phyloP scores from a whole-genome alignment of 2,797 vertebrate species.

The Silurus aristotelis region DNA sequence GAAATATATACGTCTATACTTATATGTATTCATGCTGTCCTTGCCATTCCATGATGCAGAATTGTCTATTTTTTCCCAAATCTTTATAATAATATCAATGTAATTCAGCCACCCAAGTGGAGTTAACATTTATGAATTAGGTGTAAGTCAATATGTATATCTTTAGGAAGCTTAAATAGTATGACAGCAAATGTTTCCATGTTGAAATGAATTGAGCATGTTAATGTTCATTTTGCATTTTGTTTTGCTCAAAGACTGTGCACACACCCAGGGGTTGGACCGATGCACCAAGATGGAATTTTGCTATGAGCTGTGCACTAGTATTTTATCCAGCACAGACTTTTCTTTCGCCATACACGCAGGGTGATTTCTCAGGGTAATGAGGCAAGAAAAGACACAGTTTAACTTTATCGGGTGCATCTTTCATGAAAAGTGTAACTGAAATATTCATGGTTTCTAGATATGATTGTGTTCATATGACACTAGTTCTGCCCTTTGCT shows the following conservation, averaged over 20 bases:
- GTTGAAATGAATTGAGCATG: not conserved
- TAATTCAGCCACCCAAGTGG: not conserved
- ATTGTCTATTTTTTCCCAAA: not conserved
- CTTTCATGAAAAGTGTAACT: not conserved
- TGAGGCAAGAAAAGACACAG: not conserved
- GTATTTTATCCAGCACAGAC: not conserved
- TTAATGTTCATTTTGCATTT: not conserved
- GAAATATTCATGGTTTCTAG: not conserved
- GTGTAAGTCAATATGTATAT: not conserved
- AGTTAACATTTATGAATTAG: not conserved
- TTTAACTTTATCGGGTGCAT: not conserved
- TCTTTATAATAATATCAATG: not conserved
- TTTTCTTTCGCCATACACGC: not conserved
- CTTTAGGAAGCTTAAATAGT: not conserved
- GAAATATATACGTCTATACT: not conserved
- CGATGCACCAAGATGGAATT: conserved; percentile 16
- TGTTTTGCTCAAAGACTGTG: not conserved
- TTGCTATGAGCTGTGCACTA: not conserved
- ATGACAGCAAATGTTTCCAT: not conserved
- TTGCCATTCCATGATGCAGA: no score
- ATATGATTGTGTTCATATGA: not conserved
- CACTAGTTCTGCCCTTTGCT: not conserved
- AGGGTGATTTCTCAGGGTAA: not conserved
- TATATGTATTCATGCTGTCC: no score
- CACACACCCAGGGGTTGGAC: conserved; percentile 5